These are phyloP conservation scores for Neodiprion pinetum DNA, from an alignment of 1,140 invertebrate species.

Conservation along the genomic window DNA sequence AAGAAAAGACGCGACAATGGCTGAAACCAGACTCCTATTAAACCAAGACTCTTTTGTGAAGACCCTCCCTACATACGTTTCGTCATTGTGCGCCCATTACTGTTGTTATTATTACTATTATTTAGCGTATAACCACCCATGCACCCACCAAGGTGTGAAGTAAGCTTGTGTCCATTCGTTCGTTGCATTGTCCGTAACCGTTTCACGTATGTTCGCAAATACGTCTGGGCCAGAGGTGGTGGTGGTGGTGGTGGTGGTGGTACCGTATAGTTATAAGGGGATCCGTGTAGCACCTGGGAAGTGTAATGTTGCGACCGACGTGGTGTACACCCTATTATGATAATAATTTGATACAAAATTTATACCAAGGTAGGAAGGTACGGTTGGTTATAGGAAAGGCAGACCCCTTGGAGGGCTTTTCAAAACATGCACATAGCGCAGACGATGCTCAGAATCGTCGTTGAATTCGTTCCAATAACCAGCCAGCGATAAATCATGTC, in stretches of 20 bases:
- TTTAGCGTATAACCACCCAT: no score
- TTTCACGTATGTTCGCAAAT: neutral
- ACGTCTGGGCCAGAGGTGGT: neutral
- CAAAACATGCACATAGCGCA: no score
- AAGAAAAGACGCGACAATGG: neutral
- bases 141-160: neutral
- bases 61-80: conserved; percentile 30
- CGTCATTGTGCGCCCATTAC: conserved; percentile 54
- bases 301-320: conserved; percentile 63
- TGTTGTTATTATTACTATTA: conserved; percentile 20
- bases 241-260: no score
- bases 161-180: neutral
- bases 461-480: no score
- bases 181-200: neutral
- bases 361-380: conserved; percentile 19
- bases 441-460: no score
- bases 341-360: conserved; percentile 64
- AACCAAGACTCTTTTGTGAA: conserved; percentile 58
- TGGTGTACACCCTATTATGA: conserved; percentile 52
- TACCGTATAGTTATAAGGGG: no score
- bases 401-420: no score
- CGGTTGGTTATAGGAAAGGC: no score
- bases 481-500: no score
- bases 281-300: conserved; percentile 55
- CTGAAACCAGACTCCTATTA: conserved; percentile 60